Evolutionary conservation across 1,140 invertebrate genomes (phyloP).

Genomic region (Asobara japonica): DNA sequence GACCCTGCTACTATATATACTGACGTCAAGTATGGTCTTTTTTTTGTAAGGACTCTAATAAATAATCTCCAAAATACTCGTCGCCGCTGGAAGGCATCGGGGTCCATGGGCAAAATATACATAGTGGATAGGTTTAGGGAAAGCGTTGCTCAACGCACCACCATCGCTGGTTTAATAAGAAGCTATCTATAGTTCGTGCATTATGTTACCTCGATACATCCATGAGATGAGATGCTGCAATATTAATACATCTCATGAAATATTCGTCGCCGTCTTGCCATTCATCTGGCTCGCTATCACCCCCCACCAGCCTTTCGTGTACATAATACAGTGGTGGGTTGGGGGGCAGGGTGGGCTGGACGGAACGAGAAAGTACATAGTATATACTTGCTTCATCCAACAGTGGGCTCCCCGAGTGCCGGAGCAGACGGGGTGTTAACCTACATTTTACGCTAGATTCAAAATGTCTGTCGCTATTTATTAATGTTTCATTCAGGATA

Average conservation of each 20-base stretch:
- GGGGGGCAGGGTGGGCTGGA: background rate
- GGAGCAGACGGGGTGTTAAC: constrained; percentile 45
- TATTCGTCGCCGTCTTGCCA: constrained; percentile 65
- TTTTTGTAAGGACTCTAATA: background rate
- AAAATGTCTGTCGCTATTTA: constrained; percentile 41
- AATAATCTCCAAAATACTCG: background rate
- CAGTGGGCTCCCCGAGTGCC: background rate
- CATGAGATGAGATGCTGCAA: constrained; percentile 65
- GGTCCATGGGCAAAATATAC: background rate
- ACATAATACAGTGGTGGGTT: background rate
- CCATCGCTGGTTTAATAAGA: constrained; percentile 62
- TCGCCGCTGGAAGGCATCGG: background rate
- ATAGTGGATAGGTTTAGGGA: background rate
- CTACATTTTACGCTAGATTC: constrained; percentile 59
- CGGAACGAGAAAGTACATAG: background rate
- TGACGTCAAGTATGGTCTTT: no score
- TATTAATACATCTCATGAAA: constrained; percentile 66
- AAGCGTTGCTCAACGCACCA: constrained; percentile 12
- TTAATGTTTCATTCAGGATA: background rate
- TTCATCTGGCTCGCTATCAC: constrained; percentile 60
- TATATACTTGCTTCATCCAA: background rate
- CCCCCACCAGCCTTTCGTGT: background rate
- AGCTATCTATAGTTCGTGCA: constrained; percentile 64
- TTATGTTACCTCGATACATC: constrained; percentile 67
- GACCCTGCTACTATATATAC: no score